These are phyloP conservation scores for Drymodes brunneopygia DNA, from an alignment of 2,113 vertebrate genomes.

Conservation along the genomic window DNA sequence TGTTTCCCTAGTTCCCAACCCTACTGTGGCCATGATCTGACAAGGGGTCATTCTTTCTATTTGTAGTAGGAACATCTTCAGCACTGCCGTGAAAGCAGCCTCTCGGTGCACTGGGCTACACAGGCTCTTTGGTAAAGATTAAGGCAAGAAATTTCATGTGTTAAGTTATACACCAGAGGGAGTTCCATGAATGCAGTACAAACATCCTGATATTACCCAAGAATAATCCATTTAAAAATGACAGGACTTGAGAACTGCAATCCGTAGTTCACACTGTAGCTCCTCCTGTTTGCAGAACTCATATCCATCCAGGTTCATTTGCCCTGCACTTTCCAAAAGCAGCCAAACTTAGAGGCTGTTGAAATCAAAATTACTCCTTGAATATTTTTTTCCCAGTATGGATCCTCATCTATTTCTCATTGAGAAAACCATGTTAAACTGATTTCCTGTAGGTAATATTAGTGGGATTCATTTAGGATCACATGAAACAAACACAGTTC, in stretches of 20 bases:
- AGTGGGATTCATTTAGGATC: not conserved
- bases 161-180: constrained; percentile 76
- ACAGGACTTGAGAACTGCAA: constrained; percentile 1
- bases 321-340: not conserved
- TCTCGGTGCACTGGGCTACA: constrained; percentile 13
- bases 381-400: not conserved
- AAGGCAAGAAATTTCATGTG: constrained; percentile 69
- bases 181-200: constrained; percentile 74
- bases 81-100: constrained; percentile 11
- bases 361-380: not conserved
- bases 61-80: constrained; percentile 57
- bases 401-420: not conserved
- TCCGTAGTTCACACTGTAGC: not conserved
- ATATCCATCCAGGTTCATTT: not conserved
- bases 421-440: not conserved
- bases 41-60: constrained; percentile 31
- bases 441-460: not conserved
- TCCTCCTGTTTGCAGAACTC: constrained; percentile 7
- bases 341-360: not conserved
- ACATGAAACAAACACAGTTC: not conserved
- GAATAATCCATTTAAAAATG: constrained; percentile 70
- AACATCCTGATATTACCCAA: constrained; percentile 63
- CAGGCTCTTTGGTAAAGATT: constrained; percentile 28
- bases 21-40: not conserved
- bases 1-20: not conserved